phyloP scores from a whole-genome alignment of 1,140 invertebrate genomes.

The Ectropis grisescens region DNA sequence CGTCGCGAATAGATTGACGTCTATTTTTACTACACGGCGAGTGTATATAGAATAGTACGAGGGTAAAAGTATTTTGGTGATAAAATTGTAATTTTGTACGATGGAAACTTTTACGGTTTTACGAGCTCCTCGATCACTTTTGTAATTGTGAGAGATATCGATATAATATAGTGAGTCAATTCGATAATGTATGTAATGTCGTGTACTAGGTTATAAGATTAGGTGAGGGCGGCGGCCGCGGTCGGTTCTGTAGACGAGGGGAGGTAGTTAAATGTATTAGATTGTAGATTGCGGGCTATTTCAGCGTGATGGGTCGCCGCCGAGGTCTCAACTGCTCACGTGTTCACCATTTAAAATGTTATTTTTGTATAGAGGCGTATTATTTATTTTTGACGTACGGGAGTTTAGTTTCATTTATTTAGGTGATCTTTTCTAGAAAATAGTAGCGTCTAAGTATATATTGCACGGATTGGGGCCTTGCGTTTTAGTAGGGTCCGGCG shows the following conservation, averaged over 20 bases:
- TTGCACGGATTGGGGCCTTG: slow-evolving; percentile 56
- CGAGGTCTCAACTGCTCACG: slow-evolving; percentile 45
- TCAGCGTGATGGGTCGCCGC: no score
- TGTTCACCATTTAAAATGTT: slow-evolving; percentile 57
- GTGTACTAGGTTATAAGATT: no score
- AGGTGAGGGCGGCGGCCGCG: background rate
- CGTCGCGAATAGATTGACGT: no score
- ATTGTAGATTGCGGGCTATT: no score
- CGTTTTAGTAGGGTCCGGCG: slow-evolving; percentile 62
- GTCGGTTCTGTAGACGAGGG: slow-evolving; percentile 2
- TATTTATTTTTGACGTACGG: slow-evolving; percentile 56
- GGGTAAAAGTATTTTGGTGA: slow-evolving; percentile 45
- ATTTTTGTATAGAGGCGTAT: slow-evolving; percentile 68
- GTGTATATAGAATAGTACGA: slow-evolving; percentile 35
- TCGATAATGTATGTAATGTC: slow-evolving; percentile 12
- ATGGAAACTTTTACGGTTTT: slow-evolving; percentile 40
- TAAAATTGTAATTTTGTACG: slow-evolving; percentile 54
- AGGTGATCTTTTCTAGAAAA: slow-evolving; percentile 51
- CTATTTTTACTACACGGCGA: slow-evolving; percentile 49
- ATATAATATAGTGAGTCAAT: slow-evolving; percentile 42
- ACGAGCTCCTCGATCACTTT: slow-evolving; percentile 55
- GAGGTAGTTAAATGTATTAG: no score
- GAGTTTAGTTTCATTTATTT: slow-evolving; percentile 51
- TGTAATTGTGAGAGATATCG: slow-evolving; percentile 58
- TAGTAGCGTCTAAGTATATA: slow-evolving; percentile 47